Evolutionary conservation across 2,113 vertebrate genomes (phyloP).

Genomic region (Gymnogyps californianus): DNA sequence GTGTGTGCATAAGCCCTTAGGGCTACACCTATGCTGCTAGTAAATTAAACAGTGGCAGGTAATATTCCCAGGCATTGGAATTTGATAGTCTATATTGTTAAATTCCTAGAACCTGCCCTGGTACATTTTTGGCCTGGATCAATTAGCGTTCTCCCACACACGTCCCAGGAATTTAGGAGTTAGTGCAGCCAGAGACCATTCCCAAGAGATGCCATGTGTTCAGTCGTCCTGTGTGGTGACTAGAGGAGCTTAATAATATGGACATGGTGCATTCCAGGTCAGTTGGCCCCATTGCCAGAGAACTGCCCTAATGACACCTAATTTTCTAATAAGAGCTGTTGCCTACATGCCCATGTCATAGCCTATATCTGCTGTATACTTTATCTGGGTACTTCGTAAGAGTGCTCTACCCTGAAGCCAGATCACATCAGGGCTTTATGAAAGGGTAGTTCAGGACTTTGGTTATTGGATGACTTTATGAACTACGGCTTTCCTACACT

Average conservation of each 20-base stretch:
- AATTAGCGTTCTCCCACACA: conserved; percentile 48
- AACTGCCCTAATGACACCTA: background rate
- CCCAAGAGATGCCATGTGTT: background rate
- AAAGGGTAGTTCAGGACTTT: background rate
- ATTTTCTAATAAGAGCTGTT: background rate
- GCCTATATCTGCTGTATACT: background rate
- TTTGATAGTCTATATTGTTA: conserved; percentile 32
- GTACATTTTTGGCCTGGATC: conserved; percentile 54
- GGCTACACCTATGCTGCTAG: conserved; percentile 42
- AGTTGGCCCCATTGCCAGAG: background rate
- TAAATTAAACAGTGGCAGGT: conserved; percentile 42
- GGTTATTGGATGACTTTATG: background rate
- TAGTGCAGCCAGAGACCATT: conserved; percentile 1
- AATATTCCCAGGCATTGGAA: conserved; percentile 54
- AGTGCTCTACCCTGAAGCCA: background rate
- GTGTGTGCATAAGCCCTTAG: background rate
- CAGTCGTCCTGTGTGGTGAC: background rate
- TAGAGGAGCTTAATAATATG: background rate
- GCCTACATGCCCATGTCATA: background rate
- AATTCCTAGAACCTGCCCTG: conserved; percentile 58
- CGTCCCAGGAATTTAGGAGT: background rate
- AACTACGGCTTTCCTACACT: background rate
- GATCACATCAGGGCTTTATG: background rate
- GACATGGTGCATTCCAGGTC: background rate
- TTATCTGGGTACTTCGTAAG: background rate